Percentiles rank a stretch among this genome's conserved stretches.
Conservation (phyloP, 2,888 invertebrate species). For the Rhagonycha lutea region DNA sequence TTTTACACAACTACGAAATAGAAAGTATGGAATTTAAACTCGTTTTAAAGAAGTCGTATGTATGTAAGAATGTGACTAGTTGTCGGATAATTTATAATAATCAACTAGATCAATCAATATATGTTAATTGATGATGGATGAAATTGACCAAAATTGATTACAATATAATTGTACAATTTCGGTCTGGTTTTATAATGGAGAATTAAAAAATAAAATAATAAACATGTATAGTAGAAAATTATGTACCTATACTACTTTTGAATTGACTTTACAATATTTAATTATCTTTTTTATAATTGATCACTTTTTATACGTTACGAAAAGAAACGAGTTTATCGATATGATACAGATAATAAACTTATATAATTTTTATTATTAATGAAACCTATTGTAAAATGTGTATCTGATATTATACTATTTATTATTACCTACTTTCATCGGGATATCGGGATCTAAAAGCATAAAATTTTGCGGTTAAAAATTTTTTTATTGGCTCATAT, state of each 20-base stretch:
- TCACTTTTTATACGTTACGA: not conserved
- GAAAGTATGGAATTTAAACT: not conserved
- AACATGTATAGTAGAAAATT: not conserved
- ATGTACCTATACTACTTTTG: not conserved
- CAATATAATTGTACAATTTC: not conserved
- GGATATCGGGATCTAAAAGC: not conserved
- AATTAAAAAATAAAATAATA: not conserved
- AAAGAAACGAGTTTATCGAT: not conserved
- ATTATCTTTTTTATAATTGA: not conserved
- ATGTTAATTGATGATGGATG: not conserved
- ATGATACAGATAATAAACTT: not conserved
- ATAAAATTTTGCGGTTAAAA: not conserved
- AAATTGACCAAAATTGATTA: not conserved
- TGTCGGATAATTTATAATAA: not conserved
- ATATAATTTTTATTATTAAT: not conserved
- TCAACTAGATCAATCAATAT: not conserved
- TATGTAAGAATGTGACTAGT: not conserved
- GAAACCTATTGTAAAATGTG: not conserved
- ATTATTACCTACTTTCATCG: not conserved
- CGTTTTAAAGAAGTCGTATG: not conserved
- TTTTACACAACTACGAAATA: not conserved
- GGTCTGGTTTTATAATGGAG: not conserved
- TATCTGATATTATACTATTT: too few species aligned
- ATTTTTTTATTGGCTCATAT: not conserved
- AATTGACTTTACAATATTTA: not conserved